phyloP scores from a whole-genome alignment of 2,797 vertebrate genomes.

The Lates japonicus region DNA sequence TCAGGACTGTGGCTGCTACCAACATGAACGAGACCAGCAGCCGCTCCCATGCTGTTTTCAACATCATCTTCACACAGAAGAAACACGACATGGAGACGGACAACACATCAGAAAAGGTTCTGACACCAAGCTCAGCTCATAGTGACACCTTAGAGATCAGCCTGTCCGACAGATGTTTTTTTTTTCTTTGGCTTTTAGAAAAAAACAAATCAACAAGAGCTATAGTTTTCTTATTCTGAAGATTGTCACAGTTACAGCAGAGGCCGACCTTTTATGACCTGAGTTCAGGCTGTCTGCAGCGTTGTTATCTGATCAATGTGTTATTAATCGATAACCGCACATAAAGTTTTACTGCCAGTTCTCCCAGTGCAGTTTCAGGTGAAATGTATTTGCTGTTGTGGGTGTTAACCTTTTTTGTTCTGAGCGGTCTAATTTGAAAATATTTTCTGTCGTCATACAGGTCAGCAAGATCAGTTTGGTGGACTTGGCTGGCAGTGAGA shows the following conservation, averaged over 20 bases:
- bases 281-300: neutral
- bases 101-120: slow-evolving; percentile 96
- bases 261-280: slow-evolving; percentile 14
- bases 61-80: slow-evolving; percentile 99
- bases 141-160: neutral
- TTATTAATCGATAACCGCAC: slow-evolving; percentile 29
- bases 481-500: slow-evolving; percentile 96
- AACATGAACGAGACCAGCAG: slow-evolving; percentile 99
- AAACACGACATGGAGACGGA: slow-evolving; percentile 90
- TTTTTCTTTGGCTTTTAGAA: neutral
- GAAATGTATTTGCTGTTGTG: slow-evolving; percentile 7
- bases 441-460: slow-evolving; percentile 73
- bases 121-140: neutral
- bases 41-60: slow-evolving; percentile 97
- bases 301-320: neutral
- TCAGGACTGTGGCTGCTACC: slow-evolving; percentile 97
- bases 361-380: neutral
- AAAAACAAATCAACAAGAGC: too few relatives aligned
- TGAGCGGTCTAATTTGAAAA: slow-evolving; percentile 2
- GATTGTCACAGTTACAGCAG: neutral
- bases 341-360: slow-evolving; percentile 3
- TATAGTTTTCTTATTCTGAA: too few relatives aligned
- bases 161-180: neutral
- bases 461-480: slow-evolving; percentile 99
- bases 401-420: slow-evolving; percentile 17